Conservation (phyloP, 1,140 invertebrate genomes). For the Bathynomus jamesi region DNA sequence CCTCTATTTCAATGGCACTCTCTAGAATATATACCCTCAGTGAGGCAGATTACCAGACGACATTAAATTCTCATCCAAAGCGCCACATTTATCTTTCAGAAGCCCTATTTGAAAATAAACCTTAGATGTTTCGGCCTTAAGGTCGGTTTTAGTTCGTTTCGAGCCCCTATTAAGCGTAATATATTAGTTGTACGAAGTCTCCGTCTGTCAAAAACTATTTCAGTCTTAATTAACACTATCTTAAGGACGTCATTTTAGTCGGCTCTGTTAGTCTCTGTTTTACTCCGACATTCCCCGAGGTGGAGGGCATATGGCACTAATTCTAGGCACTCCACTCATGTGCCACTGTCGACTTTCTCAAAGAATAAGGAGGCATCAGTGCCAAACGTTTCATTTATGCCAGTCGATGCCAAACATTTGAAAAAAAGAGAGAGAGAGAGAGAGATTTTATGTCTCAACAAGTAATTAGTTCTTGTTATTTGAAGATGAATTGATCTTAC, state of each 20-base stretch:
- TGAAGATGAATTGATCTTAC: background rate
- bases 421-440: too few species aligned
- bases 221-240: conserved; percentile 1
- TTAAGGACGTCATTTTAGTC: background rate
- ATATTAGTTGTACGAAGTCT: background rate
- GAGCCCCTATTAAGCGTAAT: background rate
- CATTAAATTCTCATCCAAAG: background rate
- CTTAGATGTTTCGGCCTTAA: background rate
- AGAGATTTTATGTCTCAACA: too few species aligned
- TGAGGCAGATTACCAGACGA: background rate
- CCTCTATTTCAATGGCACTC: background rate
- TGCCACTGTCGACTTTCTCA: background rate
- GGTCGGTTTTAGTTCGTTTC: background rate
- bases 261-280: background rate
- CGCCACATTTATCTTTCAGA: background rate
- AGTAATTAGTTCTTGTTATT: background rate
- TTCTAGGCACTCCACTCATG: too few species aligned
- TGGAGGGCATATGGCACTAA: background rate
- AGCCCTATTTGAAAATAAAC: background rate
- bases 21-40: background rate
- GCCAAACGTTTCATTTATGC: too few species aligned
- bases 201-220: background rate
- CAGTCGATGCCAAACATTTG: background rate
- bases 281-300: background rate
- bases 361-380: too few species aligned